phyloP scores from a whole-genome alignment of 2,113 vertebrate genomes.

The Coreoperca whiteheadi region DNA sequence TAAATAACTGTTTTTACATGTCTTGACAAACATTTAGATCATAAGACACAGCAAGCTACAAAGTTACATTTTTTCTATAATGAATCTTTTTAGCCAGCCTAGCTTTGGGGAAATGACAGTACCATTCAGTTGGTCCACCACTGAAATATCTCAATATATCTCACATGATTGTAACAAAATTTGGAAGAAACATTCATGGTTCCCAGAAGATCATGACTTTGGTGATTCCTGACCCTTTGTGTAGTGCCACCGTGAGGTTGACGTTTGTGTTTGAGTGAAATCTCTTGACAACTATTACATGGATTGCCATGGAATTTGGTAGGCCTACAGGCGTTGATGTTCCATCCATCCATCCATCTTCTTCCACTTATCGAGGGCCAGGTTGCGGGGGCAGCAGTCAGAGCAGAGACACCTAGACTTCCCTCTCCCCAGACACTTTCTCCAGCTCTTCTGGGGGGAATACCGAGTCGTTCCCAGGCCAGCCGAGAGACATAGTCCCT shows the following conservation, averaged over 20 bases:
- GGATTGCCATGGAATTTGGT: neutral
- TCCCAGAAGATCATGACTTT: neutral
- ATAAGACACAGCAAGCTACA: neutral
- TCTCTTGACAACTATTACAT: neutral
- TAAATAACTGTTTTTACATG: neutral
- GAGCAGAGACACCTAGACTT: too few species aligned
- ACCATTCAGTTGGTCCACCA: neutral
- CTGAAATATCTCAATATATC: neutral
- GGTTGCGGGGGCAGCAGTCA: too few species aligned
- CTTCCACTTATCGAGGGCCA: too few species aligned
- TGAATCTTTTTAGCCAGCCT: neutral
- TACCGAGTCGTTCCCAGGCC: too few species aligned
- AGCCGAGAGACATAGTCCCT: too few species aligned
- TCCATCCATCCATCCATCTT: too few species aligned
- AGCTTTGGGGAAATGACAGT: too few species aligned
- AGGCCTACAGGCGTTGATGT: neutral
- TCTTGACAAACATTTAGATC: too few species aligned
- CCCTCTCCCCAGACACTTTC: too few species aligned
- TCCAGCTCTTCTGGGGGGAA: too few species aligned
- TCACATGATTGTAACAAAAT: neutral
- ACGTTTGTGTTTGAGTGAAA: neutral
- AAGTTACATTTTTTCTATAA: slow-evolving; percentile 13
- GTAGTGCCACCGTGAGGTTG: neutral
- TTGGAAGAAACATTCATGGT: too few species aligned
- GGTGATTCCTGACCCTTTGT: neutral